These are phyloP conservation scores for Bothrops alternatus DNA, from an alignment of 2,797 vertebrate genomes.

Conservation along the genomic window DNA sequence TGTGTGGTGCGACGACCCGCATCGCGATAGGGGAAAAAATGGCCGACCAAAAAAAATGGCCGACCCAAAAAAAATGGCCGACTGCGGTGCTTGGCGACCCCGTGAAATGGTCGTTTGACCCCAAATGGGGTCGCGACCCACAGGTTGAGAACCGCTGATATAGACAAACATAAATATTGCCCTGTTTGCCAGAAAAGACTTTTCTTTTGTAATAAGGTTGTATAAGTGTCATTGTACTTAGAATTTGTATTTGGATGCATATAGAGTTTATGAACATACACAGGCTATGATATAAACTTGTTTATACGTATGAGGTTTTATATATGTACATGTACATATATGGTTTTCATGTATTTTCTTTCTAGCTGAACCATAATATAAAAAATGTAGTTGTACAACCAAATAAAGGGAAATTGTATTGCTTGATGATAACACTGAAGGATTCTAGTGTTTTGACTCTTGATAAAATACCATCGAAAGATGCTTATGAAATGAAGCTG, in stretches of 20 bases:
- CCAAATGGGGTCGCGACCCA: too few relatives aligned
- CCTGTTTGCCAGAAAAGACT: neutral
- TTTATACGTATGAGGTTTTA: neutral
- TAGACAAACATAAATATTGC: neutral
- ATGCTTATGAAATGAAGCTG: constrained; percentile 85
- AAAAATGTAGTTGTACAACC: constrained; percentile 81
- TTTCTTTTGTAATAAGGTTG: neutral
- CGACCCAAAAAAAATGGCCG: too few relatives aligned
- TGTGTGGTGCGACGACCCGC: too few relatives aligned
- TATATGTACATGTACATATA: neutral
- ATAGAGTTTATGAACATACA: neutral
- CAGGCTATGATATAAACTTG: neutral
- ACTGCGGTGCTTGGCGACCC: too few relatives aligned
- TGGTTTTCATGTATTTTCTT: constrained; percentile 41
- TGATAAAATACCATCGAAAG: constrained; percentile 80
- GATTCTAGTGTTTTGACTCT: constrained; percentile 84
- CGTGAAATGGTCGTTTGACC: too few relatives aligned
- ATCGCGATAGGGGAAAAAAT: too few relatives aligned
- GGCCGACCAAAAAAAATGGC: too few relatives aligned
- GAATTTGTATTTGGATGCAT: neutral
- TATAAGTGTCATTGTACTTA: neutral
- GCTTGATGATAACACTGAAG: constrained; percentile 86
- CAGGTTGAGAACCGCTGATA: too few relatives aligned
- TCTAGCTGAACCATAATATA: constrained; percentile 92
- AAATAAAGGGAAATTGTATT: constrained; percentile 73